These are phyloP conservation scores for Pipistrellus pipistrellus DNA, from an alignment of 2,797 vertebrate species.

Conservation along the genomic window DNA sequence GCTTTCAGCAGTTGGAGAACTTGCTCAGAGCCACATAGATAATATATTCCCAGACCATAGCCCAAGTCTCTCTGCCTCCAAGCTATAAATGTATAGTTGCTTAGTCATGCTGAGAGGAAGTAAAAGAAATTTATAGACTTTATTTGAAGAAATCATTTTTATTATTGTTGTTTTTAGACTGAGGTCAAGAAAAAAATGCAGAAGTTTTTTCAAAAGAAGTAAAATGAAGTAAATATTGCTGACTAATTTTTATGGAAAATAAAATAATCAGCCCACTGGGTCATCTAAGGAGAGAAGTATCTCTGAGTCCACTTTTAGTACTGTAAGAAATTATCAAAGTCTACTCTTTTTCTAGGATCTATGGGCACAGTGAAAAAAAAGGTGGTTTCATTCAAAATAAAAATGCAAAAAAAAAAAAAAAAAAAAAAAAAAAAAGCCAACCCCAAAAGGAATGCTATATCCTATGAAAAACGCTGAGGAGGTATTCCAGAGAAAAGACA, in stretches of 20 bases:
- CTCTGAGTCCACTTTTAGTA: too few species aligned
- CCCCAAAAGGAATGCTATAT: not conserved
- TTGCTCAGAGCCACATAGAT: not conserved
- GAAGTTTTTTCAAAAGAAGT: not conserved
- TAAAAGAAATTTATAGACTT: constrained; percentile 2
- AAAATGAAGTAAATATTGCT: constrained; percentile 8
- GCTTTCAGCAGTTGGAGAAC: not conserved
- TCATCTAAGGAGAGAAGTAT: too few species aligned
- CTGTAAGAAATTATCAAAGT: too few species aligned
- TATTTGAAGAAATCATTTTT: not conserved
- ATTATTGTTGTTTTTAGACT: not conserved
- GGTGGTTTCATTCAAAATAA: not conserved
- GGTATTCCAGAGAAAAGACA: not conserved
- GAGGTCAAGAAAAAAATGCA: not conserved
- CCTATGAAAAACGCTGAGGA: not conserved
- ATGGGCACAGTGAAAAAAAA: not conserved
- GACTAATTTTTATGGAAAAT: not conserved
- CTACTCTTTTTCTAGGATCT: not conserved
- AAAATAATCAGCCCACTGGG: not conserved
- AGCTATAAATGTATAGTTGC: not conserved
- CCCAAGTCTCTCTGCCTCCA: not conserved
- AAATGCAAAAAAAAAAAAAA: not conserved
- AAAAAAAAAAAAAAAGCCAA: not conserved
- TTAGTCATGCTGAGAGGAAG: not conserved
- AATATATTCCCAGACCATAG: not conserved